phyloP scores from a whole-genome alignment of 2,113 vertebrate species.

The Orcinus orca region DNA sequence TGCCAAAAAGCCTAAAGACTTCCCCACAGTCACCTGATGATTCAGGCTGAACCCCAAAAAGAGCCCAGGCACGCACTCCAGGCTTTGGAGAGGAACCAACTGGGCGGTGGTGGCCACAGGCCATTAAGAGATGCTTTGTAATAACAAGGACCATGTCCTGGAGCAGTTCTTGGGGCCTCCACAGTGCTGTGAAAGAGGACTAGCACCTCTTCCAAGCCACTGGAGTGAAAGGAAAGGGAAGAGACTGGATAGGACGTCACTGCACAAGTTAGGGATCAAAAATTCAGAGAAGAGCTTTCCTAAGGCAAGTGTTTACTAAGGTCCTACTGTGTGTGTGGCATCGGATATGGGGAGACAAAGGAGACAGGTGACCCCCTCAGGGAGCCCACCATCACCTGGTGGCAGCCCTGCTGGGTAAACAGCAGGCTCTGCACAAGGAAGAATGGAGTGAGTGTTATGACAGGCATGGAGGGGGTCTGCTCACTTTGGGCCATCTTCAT shows the following conservation, averaged over 20 bases:
- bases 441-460: accelerated
- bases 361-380: accelerated
- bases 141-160: background rate
- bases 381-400: background rate
- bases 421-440: background rate
- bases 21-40: background rate
- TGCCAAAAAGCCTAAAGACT: conserved; percentile 9
- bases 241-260: background rate
- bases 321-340: background rate
- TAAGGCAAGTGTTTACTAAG: background rate
- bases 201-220: background rate
- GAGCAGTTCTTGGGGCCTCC: background rate
- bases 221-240: background rate
- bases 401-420: background rate
- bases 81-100: background rate
- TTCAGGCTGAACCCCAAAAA: background rate
- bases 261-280: background rate
- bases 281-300: background rate
- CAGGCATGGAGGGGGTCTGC: background rate
- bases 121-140: background rate
- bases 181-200: background rate
- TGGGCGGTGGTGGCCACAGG: background rate
- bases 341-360: background rate
- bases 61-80: background rate
- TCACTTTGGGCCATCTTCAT: background rate